Base-by-base conservation (phyloP, 2,888 invertebrate genomes). In the Acleris laterana region DNA sequence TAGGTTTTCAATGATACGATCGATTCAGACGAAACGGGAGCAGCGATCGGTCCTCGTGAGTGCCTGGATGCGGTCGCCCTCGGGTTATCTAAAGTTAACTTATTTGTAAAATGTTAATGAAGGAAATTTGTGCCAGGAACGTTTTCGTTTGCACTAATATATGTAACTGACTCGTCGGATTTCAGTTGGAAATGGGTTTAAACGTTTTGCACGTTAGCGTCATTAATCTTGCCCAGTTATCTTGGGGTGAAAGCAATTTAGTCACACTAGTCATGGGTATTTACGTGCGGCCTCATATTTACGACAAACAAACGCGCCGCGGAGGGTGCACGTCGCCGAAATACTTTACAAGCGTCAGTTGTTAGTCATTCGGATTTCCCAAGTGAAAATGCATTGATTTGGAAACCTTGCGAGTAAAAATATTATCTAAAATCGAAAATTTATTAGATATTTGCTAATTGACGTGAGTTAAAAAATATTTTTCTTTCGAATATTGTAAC, bases 161-260 rank as follows among this genome's bases (percentile, higher is more conserved):
- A 93, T 92, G 91, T 89, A 85, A 91, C 92, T 91, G 92, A 92
- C 92, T 93, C 84, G 89, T 89, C 85, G 91, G 90, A 90, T 92
- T 93, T 90, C 85, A 89, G 88, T 87, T 84, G 84, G 89, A 84
- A 92, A 91, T 87, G 90, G 90, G 89, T 90, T 92, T 91, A 90
- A 92, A 84, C 90, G 92, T 90, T 93, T 92, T 89, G 92, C 92
- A 91, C 90, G 92, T 88, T 88, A 88, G 85, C 80, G 87, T 91
- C 92, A 90, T 92, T 92, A 89, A 93, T 93, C 90, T 91, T 90
- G 85, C 83, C 88, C 87, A 84, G 88, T 88, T 92, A 91, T 91
- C 91, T 91, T 87, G 84, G 82, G 80, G 79, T 76, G 78, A 84
- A 77, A 79, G 80, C 77, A 77, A 77, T 80, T 76, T 74, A 76